phyloP scores from a whole-genome alignment of 2,113 vertebrate genomes.

The Penelope pileata region DNA sequence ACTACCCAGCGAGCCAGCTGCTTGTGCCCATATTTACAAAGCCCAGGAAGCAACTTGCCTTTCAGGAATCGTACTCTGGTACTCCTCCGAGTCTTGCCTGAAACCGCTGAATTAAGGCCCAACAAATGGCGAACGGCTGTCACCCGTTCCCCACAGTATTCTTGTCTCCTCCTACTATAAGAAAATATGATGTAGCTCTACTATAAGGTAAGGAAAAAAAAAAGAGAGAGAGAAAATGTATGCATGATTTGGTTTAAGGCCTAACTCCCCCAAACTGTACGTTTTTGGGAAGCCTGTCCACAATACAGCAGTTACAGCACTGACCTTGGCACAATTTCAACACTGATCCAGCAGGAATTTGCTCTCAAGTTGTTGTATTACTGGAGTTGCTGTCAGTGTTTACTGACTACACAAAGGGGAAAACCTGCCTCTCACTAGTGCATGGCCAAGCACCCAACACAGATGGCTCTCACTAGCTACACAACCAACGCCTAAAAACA shows the following conservation, averaged over 20 bases:
- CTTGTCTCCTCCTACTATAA: not conserved
- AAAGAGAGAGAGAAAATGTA: accelerated
- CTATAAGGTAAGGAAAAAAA: not conserved
- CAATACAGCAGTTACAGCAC: accelerated
- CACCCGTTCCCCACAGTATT: not conserved
- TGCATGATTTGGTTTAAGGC: not conserved
- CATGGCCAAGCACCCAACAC: not conserved
- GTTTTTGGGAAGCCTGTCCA: not conserved
- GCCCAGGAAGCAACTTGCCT: not conserved
- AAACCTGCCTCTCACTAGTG: not conserved
- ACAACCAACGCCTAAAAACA: not conserved
- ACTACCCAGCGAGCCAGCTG: not conserved
- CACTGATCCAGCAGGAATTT: not conserved
- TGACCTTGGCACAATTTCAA: not conserved
- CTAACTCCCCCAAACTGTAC: not conserved
- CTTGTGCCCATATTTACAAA: not conserved
- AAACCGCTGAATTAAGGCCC: not conserved
- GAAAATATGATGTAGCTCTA: not conserved
- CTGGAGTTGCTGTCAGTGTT: no score
- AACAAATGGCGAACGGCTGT: not conserved
- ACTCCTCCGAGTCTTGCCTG: not conserved
- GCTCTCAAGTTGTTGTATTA: not conserved
- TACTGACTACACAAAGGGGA: accelerated
- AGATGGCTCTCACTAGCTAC: not conserved
- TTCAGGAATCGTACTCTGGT: not conserved